A percentile compares a stretch with the other conserved stretches of the same genome.
These are phyloP conservation scores for Agrotis clavis DNA, from an alignment of 2,888 invertebrate species.

Conservation along the genomic window DNA sequence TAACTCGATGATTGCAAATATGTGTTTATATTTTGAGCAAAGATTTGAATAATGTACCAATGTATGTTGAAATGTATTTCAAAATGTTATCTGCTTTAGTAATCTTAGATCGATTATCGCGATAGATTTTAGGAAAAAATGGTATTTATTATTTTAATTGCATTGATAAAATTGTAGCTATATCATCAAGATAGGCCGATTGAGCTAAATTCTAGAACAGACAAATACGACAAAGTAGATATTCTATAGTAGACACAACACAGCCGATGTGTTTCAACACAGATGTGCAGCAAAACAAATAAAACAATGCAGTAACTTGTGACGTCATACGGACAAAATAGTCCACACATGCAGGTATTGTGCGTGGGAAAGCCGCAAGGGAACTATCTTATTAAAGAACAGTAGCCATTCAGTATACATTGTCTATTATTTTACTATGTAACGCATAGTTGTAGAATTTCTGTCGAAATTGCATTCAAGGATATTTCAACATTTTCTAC, in stretches of 20 bases:
- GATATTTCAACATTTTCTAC: constrained; percentile 51
- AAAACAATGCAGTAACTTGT: constrained; percentile 74
- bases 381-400: constrained; percentile 58
- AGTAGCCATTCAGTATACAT: constrained; percentile 47
- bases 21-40: constrained; percentile 67
- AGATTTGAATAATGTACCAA: constrained; percentile 31
- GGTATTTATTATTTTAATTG: constrained; percentile 1
- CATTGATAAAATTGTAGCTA: constrained; percentile 12
- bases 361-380: constrained; percentile 75
- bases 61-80: constrained; percentile 42
- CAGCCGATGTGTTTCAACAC: constrained; percentile 66
- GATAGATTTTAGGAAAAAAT: constrained; percentile 24
- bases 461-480: constrained; percentile 58
- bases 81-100: constrained; percentile 24
- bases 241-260: constrained; percentile 30
- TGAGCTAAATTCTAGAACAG: constrained; percentile 14
- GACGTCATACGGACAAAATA: constrained; percentile 76
- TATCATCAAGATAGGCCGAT: constrained; percentile 17
- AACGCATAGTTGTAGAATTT: constrained; percentile 42
- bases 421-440: constrained; percentile 55
- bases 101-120: constrained; percentile 21
- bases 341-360: constrained; percentile 79
- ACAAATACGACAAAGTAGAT: constrained; percentile 43
- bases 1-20: constrained; percentile 72
- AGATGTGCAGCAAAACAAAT: constrained; percentile 75